Evolutionary conservation across 2,888 invertebrate genomes (phyloP).

Genomic region (Pristionchus exspectatus): DNA sequence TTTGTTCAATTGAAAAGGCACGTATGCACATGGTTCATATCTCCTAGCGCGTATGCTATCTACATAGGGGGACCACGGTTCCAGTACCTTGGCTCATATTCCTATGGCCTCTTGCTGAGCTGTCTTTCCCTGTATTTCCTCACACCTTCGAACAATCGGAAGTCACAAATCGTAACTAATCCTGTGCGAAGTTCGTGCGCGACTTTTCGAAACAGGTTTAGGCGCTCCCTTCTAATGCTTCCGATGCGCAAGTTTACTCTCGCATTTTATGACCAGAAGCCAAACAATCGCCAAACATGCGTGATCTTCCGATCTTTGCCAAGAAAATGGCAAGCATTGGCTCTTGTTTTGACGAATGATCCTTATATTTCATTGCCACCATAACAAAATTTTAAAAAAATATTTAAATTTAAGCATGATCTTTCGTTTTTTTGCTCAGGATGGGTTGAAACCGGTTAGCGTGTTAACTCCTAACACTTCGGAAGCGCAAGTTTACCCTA

Average conservation of each 20-base stretch:
- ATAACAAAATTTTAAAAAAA: no score
- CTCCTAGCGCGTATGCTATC: no score
- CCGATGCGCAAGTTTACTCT: background rate
- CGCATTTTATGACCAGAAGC: background rate
- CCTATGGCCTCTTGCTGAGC: background rate
- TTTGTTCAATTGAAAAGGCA: no score
- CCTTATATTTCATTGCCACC: no score
- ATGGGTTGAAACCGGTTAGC: background rate
- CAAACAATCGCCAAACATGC: background rate
- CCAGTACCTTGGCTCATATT: background rate
- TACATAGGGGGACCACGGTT: no score
- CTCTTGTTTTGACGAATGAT: no score
- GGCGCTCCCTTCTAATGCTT: background rate
- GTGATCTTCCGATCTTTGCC: background rate
- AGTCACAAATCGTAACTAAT: constrained; percentile 33
- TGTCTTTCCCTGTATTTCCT: background rate
- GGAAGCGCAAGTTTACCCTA: background rate
- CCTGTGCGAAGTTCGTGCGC: background rate
- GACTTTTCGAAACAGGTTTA: background rate
- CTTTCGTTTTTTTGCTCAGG: no score
- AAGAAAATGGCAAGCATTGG: no score
- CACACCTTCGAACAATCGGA: background rate
- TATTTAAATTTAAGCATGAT: no score
- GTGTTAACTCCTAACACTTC: background rate
- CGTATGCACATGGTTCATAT: no score